Evolutionary conservation across 2,113 vertebrate species (phyloP).

Genomic region (Bambusicola thoracicus): DNA sequence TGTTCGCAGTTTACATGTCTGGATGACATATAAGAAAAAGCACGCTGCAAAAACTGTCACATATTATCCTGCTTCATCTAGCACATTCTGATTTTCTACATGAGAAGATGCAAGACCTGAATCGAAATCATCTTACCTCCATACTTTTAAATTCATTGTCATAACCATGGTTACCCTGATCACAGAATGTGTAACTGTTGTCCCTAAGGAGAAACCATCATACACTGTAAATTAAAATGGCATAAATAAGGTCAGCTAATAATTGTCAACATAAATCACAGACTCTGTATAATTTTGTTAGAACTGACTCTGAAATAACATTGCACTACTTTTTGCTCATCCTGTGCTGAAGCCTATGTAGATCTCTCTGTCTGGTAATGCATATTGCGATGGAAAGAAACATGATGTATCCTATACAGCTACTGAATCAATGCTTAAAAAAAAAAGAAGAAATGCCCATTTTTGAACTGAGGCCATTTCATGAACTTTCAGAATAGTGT

Average conservation of each 20-base stretch:
- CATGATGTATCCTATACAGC: not conserved
- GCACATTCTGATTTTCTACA: not conserved
- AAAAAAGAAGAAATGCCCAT: not conserved
- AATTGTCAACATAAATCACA: not conserved
- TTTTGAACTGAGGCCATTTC: not conserved
- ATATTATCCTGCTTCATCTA: not conserved
- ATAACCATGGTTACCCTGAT: conserved; percentile 91
- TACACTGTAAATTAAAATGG: not conserved
- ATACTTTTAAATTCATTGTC: conserved; percentile 93
- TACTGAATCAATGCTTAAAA: not conserved
- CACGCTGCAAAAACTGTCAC: not conserved
- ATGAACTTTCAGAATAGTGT: not conserved
- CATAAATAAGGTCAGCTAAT: not conserved
- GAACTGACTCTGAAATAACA: not conserved
- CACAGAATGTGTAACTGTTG: conserved; percentile 70
- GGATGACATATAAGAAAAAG: not conserved
- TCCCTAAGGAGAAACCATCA: conserved; percentile 71
- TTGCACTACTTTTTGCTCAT: not conserved
- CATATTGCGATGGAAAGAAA: not conserved
- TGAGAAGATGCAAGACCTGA: not conserved
- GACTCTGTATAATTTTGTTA: not conserved
- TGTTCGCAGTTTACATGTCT: not conserved
- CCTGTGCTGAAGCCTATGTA: not conserved
- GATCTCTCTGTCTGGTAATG: not conserved
- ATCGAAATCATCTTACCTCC: conserved; percentile 82